Evolutionary conservation across 2,888 invertebrate genomes (phyloP), one percentile per base, ranked within the genome.

Genomic region (Frankliniella fusca): DNA sequence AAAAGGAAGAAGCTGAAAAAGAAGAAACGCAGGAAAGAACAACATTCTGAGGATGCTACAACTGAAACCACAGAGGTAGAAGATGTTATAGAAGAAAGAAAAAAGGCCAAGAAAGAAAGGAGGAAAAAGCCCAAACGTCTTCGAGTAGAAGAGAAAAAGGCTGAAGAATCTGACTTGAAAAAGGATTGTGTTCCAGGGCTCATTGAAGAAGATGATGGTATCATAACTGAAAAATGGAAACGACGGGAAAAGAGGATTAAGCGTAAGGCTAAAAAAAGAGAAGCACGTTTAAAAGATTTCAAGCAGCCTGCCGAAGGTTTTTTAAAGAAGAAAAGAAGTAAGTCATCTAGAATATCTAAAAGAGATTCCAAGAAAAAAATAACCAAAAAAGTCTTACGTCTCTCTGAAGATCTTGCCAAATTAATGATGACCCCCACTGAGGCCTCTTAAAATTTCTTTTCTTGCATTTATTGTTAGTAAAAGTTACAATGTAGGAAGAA

Each of bases 401-500:
- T 76, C 10, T n/a, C 70, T 10, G 70, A 76, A 27, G 70, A 76
- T 76, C 70, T 76, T 27, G n/a, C 70, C n/a, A 76, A 76, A 27
- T 27, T 76, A 5, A 27, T 76, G 70, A 27, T 76, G 70, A 76
- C 9, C 12, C 70, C 70, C 9, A 27, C 23, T 3, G 70, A 76
- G 0, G 70, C 27, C 23, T 76, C 70, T 27, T 76, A 54, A 54
- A 5, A 20, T 54, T 54, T 15, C 38, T 38, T 38, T 38, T 38
- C 38, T 38, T 38, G 38, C 38, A 38, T 3, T 38, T 3, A 38
- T 38, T 38, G 38, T 38, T 38, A 3, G 5, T 5, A 54, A 15
- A 5, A 15, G 54, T 54, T 5, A 15, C 10, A 20, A 15, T 54
- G 54, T 15, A 20, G 54, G 15, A 15, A 10, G 12, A 38, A 38